Conservation (phyloP, 2,888 invertebrate species). For the Fissipunctia ypsillon region DNA sequence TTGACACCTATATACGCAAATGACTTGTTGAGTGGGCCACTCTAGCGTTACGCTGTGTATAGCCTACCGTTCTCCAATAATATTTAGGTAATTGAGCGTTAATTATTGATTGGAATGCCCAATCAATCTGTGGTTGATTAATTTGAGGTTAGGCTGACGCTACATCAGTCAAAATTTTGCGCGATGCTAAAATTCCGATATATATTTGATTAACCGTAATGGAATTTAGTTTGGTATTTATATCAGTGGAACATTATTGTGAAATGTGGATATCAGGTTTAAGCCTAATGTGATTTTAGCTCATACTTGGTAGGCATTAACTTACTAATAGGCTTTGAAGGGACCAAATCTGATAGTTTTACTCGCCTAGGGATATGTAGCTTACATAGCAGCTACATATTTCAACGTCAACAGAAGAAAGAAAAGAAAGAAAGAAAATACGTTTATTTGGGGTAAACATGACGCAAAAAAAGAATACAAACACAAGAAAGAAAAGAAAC, state of each 20-base stretch:
- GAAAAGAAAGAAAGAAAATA: too few relatives aligned
- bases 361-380: neutral
- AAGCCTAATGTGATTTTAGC: neutral
- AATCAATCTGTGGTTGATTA: constrained; percentile 72
- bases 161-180: constrained; percentile 50
- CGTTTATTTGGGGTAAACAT: too few relatives aligned
- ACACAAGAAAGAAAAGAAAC: too few relatives aligned
- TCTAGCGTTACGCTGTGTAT: constrained; percentile 15
- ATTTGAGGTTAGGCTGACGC: constrained; percentile 66
- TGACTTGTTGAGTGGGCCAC: constrained; percentile 50
- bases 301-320: neutral
- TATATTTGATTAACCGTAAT: constrained; percentile 50
- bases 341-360: neutral
- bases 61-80: constrained; percentile 56
- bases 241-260: constrained; percentile 12
- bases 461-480: too few relatives aligned
- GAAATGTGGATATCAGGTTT: neutral
- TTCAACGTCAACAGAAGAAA: too few relatives aligned
- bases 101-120: constrained; percentile 67
- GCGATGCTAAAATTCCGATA: constrained; percentile 37
- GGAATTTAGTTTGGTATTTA: constrained; percentile 38
- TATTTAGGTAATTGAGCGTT: constrained; percentile 69
- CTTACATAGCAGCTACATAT: too few relatives aligned
- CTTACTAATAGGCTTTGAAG: neutral
- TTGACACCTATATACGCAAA: constrained; percentile 43